Evolutionary conservation across 2,888 invertebrate species (phyloP).

Genomic region (Pyrgus malvae): DNA sequence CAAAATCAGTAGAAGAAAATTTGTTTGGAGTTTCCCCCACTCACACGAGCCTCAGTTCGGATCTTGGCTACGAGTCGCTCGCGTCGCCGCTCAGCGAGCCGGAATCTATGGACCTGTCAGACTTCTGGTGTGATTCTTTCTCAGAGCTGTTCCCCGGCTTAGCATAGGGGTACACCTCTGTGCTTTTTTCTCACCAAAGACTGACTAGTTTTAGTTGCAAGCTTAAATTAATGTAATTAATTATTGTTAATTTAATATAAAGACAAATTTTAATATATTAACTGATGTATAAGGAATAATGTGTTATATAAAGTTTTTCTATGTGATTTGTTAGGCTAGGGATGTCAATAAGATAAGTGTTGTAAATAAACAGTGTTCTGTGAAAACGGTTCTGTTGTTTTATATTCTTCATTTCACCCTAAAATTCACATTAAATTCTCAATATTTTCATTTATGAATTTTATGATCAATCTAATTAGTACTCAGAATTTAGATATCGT

Average conservation of each 20-base stretch:
- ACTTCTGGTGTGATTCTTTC: slow-evolving; percentile 88
- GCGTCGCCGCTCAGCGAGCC: slow-evolving; percentile 74
- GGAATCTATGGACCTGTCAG: slow-evolving; percentile 77
- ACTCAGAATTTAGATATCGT: too few relatives aligned
- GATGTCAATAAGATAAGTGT: slow-evolving; percentile 52
- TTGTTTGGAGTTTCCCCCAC: slow-evolving; percentile 65
- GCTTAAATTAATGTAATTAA: slow-evolving; percentile 38
- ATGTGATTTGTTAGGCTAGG: slow-evolving; percentile 44
- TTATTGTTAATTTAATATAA: slow-evolving; percentile 30
- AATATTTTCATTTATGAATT: too few relatives aligned
- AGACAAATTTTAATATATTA: slow-evolving; percentile 32
- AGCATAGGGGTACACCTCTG: slow-evolving; percentile 67
- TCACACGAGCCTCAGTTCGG: slow-evolving; percentile 67
- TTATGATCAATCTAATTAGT: too few relatives aligned
- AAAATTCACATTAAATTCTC: too few relatives aligned
- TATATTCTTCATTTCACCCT: background rate
- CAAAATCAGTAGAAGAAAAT: slow-evolving; percentile 59
- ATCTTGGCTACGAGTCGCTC: slow-evolving; percentile 75
- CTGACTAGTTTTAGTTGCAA: slow-evolving; percentile 68
- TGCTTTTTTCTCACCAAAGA: slow-evolving; percentile 68
- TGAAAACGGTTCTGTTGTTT: background rate
- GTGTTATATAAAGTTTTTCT: slow-evolving; percentile 23
- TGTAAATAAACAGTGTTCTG: slow-evolving; percentile 52
- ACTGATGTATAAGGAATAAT: slow-evolving; percentile 28
- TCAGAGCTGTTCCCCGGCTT: slow-evolving; percentile 90